Percentiles rank a stretch among this genome's conserved stretches.
These are phyloP conservation scores for Melieria crassipennis DNA, from an alignment of 2,888 invertebrate species.

Conservation along the genomic window DNA sequence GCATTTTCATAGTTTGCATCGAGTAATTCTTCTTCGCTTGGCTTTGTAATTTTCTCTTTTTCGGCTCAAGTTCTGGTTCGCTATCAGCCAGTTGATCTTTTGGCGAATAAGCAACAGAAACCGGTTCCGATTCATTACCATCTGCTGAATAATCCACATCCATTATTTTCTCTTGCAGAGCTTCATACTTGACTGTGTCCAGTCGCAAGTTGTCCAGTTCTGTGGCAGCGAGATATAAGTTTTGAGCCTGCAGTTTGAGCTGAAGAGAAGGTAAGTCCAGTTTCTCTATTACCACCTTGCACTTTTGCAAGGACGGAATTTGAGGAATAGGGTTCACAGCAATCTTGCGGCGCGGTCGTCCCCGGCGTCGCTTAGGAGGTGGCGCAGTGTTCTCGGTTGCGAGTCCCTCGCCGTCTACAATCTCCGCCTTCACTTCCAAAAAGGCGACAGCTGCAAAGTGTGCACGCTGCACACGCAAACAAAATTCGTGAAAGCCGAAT, in stretches of 20 bases:
- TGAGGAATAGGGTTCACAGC: neutral
- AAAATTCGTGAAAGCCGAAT: too few species aligned
- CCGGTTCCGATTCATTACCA: neutral
- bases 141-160: neutral
- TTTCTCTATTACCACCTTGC: constrained; percentile 21
- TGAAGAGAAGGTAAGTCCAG: neutral
- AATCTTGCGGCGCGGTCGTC: neutral
- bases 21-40: neutral
- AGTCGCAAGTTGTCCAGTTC: neutral
- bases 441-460: too few species aligned
- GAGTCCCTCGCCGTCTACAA: too few species aligned
- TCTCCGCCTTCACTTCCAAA: too few species aligned
- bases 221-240: neutral
- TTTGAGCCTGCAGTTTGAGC: neutral
- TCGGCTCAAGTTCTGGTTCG: neutral
- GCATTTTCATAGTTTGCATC: constrained; percentile 15
- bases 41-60: neutral
- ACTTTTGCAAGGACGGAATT: neutral
- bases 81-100: neutral
- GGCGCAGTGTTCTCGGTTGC: neutral
- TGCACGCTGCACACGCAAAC: too few species aligned
- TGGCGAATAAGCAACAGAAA: too few species aligned
- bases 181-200: neutral
- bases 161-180: neutral
- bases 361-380: constrained; percentile 1